These are phyloP conservation scores for Hypothenemus hampei DNA, from an alignment of 1,140 invertebrate species.

Conservation along the genomic window DNA sequence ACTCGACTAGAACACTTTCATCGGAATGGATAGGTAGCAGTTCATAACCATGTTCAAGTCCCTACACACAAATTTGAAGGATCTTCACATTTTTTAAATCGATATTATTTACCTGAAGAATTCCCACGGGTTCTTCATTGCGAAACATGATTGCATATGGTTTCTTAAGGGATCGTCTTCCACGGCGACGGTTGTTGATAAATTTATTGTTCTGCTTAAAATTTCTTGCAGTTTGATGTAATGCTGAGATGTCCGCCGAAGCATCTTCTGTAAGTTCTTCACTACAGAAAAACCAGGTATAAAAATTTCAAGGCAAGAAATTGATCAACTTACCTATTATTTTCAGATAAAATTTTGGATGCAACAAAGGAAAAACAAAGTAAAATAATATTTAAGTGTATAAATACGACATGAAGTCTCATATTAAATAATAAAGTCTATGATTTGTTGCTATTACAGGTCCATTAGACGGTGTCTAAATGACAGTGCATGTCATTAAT, in stretches of 20 bases:
- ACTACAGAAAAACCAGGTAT: not conserved
- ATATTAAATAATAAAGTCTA: constrained; percentile 9
- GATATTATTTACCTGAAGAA: constrained; percentile 35
- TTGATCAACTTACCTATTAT: constrained; percentile 12
- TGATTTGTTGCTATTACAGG: too few relatives aligned
- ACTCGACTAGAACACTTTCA: constrained; percentile 21
- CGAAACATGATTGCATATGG: constrained; percentile 37
- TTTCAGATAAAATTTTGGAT: constrained; percentile 6
- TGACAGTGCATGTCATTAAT: too few relatives aligned
- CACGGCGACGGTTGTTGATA: not conserved
- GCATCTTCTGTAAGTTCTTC: too few relatives aligned
- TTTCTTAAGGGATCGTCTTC: not conserved
- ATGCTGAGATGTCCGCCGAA: too few relatives aligned
- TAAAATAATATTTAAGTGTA: constrained; percentile 11
- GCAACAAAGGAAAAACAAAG: not conserved
- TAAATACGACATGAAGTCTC: constrained; percentile 13
- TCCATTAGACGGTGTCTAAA: too few relatives aligned
- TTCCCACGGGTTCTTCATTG: constrained; percentile 39
- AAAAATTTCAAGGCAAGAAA: not conserved
- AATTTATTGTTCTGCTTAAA: constrained; percentile 1
- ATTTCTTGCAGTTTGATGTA: constrained; percentile 17
- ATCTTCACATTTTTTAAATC: not conserved
- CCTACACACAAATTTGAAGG: constrained; percentile 21
- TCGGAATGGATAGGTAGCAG: constrained; percentile 29
- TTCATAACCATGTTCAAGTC: constrained; percentile 30